Evolutionary conservation across 2,797 vertebrate species (phyloP).

Genomic region (Lindbergichthys nudifrons): DNA sequence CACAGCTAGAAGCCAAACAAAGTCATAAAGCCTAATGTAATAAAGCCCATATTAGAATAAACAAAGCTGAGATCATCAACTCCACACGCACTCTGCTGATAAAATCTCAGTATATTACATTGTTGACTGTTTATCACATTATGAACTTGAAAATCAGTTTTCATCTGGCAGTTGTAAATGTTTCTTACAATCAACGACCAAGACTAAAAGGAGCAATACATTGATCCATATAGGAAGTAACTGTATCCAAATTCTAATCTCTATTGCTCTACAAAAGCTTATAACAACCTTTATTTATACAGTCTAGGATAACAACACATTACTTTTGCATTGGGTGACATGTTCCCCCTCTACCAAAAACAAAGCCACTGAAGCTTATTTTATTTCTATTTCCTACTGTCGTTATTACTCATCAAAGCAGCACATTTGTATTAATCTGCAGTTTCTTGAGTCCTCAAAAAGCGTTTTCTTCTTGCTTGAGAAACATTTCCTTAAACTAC

Average conservation of each 20-base stretch:
- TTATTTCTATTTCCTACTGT: neutral
- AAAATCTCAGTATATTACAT: slow-evolving; percentile 22
- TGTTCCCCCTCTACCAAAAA: neutral
- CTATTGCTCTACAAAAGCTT: no score
- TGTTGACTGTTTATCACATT: slow-evolving; percentile 14
- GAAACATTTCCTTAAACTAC: neutral
- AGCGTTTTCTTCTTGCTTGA: neutral
- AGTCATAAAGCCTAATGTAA: slow-evolving; percentile 42
- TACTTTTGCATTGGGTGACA: neutral
- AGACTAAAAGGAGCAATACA: neutral
- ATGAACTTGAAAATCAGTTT: slow-evolving; percentile 2
- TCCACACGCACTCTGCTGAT: slow-evolving; percentile 6
- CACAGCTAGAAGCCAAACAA: slow-evolving; percentile 25
- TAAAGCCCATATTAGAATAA: slow-evolving; percentile 45
- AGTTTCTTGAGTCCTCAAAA: neutral
- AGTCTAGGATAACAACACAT: neutral
- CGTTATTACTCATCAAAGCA: neutral
- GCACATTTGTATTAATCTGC: neutral
- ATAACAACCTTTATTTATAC: no score
- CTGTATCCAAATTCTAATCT: neutral
- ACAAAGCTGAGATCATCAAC: slow-evolving; percentile 31
- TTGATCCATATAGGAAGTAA: neutral
- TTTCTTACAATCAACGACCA: neutral
- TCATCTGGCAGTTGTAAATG: neutral
- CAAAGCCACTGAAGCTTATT: neutral